Base-by-base conservation (phyloP, 2,888 invertebrate species). In the Endomychus coccineus region DNA sequence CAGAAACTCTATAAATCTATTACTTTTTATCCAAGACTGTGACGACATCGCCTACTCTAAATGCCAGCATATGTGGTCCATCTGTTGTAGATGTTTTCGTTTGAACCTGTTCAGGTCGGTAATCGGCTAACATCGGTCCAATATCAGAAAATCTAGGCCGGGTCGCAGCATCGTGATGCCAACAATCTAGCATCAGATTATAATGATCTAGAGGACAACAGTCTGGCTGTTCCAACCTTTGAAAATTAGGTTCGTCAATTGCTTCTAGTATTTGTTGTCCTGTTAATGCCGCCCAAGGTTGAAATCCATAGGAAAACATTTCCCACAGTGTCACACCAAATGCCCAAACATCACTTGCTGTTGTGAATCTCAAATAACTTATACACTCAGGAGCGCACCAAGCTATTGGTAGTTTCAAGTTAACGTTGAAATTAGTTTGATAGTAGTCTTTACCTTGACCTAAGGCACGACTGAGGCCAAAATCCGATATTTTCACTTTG, bases 361-460 rank as follows among this genome's bases (percentile, higher is more conserved):
- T 89, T 1, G 97, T 98, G 64, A 98, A 98, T 39, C 90, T 80
- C 41, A 97, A 71, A 64, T 88, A 96, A 49, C 91, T 86, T 51
- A 98, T 96, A 62, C 92, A 94, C 67, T 98, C 97, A 0, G 97
- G 96, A 0, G 97, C 96, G 71, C 96, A 96, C 97, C 97, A 97
- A 2, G 97, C 97, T 46, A 97, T 95, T 1, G 97, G 97, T 39
- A 98, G 70, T 67, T 96, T 96, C 41, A 97, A 75, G 70, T 94
- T 94, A 21, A 95, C 92, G 62, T 91, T 94, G 63, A 95, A 95
- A 70, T 97, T 96, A 3, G 94, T 95, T 65, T 96, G 94, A 62
- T 98, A 98, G 63, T 98, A 98, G 65, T 98, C 96, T 66, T 97
- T 97, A 16, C 96, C 97, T 29, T 92, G 91, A 2, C 97, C 96